These are phyloP conservation scores for Eilema caniola DNA, from an alignment of 2,888 invertebrate genomes.

Conservation along the genomic window DNA sequence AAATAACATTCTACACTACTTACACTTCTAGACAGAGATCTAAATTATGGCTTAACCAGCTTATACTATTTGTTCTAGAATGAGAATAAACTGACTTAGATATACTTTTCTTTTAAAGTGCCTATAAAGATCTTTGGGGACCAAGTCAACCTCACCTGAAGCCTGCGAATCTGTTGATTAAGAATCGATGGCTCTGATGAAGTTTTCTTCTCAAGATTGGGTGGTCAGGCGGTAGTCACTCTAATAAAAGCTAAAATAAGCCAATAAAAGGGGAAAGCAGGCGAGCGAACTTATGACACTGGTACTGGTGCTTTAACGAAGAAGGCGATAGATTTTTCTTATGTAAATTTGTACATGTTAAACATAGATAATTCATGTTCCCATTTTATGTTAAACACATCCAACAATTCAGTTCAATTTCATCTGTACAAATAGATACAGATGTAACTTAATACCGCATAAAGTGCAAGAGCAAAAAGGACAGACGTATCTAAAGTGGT, in stretches of 20 bases:
- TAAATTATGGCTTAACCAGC: not conserved
- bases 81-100: not conserved
- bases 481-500: constrained; percentile 24
- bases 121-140: not conserved
- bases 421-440: constrained; percentile 49
- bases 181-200: no score
- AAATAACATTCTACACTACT: not conserved
- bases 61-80: not conserved
- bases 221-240: not conserved
- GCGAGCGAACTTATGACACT: no score
- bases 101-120: not conserved
- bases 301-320: no score
- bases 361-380: not conserved
- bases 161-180: no score
- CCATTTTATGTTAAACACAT: not conserved
- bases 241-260: not conserved
- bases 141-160: not conserved
- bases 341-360: no score
- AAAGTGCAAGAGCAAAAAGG: constrained; percentile 48
- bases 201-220: not conserved
- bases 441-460: constrained; percentile 52
- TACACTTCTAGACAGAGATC: not conserved
- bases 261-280: not conserved
- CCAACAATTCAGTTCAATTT: constrained; percentile 46
- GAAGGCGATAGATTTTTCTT: no score